Base-by-base conservation (phyloP, 1,140 invertebrate genomes). In the Nilaparvata lugens region DNA sequence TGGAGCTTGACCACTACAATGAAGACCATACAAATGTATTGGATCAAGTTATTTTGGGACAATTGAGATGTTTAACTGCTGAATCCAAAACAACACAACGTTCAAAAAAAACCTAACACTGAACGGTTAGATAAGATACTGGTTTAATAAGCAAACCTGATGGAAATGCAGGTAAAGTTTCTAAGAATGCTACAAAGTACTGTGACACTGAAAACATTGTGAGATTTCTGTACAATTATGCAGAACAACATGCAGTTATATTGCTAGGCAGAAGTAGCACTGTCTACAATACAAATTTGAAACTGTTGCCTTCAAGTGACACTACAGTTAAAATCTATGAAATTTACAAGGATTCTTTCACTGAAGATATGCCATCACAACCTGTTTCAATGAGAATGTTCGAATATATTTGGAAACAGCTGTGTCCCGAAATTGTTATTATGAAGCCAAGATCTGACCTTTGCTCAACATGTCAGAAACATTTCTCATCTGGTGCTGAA, bases 381-480 rank as follows among this genome's bases (percentile, higher is more conserved):
- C 56, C 28, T 19, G 56, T 57, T 2, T 18, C 31, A 19, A 13
- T 57, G 6, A 57, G 16, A n/a, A 42, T 57, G 4, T 57, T 57
- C 7, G 16, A 9, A 4, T 42, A 57, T 35, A 57, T 57, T 13
- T 57, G 56, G 56, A 35, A 42, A 18, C 6, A 7, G 2, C 18
- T 24, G 1, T 57, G 56, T 23, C 23, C 56, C 6, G 14, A n/a
- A n/a, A 57, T 57, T 40, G 56, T 43, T 5, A 21, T 57, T 2
- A 57, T 57, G 56, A 57, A 24, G 16, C 56, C 56, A 19, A 57
- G 40, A 23, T 43, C 56, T 5, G 35, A 57, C 21, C 25, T n/a
- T 24, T 57, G 56, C 19, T 1, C 56, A 23, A 42, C 42, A 19
- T 57, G 56, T 18, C 56, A 57, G n/a, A 57, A 57, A 19, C 56